Percentiles rank a stretch among this genome's conserved stretches.
Evolutionary conservation across 2,888 invertebrate genomes (phyloP).

Genomic region (Brenthis hecate): DNA sequence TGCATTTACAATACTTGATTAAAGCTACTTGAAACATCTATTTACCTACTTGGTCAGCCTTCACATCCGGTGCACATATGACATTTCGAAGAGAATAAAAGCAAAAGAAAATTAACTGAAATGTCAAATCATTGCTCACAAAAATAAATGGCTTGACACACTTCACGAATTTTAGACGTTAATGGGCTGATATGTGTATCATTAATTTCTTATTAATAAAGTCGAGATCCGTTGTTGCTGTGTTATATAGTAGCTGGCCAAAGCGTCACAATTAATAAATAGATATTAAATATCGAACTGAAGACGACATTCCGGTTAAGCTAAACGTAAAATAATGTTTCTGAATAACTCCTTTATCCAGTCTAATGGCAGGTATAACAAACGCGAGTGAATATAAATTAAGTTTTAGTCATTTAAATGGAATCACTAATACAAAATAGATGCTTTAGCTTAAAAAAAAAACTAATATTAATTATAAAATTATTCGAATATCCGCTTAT

Average conservation of each 20-base stretch:
- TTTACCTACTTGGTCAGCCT: constrained; percentile 39
- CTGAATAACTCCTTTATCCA: constrained; percentile 15
- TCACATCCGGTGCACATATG: constrained; percentile 38
- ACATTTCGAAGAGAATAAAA: constrained; percentile 40
- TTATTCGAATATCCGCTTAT: too few relatives aligned
- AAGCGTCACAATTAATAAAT: constrained; percentile 42
- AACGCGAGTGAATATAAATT: constrained; percentile 4
- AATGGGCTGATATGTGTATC: constrained; percentile 42
- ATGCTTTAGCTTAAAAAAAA: background rate
- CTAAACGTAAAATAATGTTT: constrained; percentile 36
- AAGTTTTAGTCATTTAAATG: background rate
- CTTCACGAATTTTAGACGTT: constrained; percentile 42
- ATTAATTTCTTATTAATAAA: constrained; percentile 47
- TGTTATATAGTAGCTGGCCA: constrained; percentile 45
- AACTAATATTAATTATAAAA: too few relatives aligned
- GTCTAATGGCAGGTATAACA: background rate
- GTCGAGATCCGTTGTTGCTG: constrained; percentile 40
- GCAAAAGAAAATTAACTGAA: constrained; percentile 27
- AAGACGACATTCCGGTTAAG: constrained; percentile 36
- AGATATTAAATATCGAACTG: constrained; percentile 36
- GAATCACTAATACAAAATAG: too few relatives aligned
- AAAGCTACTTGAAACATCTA: background rate
- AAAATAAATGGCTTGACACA: constrained; percentile 38
- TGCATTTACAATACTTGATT: constrained; percentile 8
- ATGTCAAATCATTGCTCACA: constrained; percentile 46